phyloP scores from a whole-genome alignment of 2,888 invertebrate genomes.

The Strigamia transsilvanica region DNA sequence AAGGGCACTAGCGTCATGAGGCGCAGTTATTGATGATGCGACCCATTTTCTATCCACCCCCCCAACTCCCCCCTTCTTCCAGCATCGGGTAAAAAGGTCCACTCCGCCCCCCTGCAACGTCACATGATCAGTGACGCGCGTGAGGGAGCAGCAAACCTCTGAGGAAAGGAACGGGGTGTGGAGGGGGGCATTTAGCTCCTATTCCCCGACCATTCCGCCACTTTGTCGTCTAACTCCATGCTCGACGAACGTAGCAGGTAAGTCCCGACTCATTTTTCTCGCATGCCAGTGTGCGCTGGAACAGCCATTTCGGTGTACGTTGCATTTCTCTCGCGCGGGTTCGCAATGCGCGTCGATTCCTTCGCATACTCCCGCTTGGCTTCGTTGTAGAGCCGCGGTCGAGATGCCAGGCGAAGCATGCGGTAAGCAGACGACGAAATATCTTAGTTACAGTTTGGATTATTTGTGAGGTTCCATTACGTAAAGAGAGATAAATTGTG shows the following conservation, averaged over 20 bases:
- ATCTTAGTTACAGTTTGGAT: neutral
- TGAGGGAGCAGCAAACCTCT: conserved; percentile 50
- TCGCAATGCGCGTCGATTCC: neutral
- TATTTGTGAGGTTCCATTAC: neutral
- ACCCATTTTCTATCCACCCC: conserved; percentile 43
- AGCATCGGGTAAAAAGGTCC: conserved; percentile 53
- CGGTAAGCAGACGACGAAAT: conserved; percentile 38
- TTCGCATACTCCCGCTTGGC: conserved; percentile 20
- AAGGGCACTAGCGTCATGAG: conserved; percentile 48
- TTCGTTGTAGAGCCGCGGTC: neutral
- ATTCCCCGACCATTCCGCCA: conserved; percentile 37
- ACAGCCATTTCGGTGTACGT: neutral
- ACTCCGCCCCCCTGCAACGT: conserved; percentile 55
- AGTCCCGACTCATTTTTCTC: neutral
- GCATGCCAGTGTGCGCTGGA: neutral
- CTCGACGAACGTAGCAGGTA: neutral
- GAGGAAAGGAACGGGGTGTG: conserved; percentile 52
- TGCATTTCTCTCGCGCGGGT: neutral
- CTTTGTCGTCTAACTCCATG: conserved; percentile 48
- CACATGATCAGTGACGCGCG: conserved; percentile 55
- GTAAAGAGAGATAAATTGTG: neutral
- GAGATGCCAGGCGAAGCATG: conserved; percentile 22
- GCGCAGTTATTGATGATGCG: conserved; percentile 39
- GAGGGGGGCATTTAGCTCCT: conserved; percentile 44
- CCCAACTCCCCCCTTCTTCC: conserved; percentile 51